Conservation (phyloP, 2,888 invertebrate species). For the Idaea aversata region DNA sequence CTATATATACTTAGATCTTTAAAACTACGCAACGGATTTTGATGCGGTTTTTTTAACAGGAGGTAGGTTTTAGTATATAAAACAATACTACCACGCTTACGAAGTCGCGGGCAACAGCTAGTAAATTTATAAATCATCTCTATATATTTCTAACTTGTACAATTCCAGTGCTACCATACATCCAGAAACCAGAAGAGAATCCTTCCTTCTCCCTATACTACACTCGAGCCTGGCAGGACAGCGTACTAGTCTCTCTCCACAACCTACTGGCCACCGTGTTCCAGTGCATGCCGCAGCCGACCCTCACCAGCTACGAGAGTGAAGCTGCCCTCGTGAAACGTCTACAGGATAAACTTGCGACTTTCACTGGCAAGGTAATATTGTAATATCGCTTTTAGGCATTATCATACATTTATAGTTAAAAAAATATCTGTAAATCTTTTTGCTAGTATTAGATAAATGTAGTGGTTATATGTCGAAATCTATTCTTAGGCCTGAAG, state of each 20-base stretch:
- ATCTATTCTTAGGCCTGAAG: too few species aligned
- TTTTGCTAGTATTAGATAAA: too few species aligned
- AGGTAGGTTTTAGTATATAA: too few species aligned
- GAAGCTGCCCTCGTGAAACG: conserved; percentile 89
- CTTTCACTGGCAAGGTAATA: conserved; percentile 73
- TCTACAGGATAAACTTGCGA: conserved; percentile 91
- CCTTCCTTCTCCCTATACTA: conserved; percentile 93
- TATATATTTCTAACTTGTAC: neutral
- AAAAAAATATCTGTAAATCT: too few species aligned
- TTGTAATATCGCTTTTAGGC: neutral
- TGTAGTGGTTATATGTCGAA: too few species aligned
- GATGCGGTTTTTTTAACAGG: too few species aligned
- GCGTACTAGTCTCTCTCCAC: conserved; percentile 92
- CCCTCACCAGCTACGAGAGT: conserved; percentile 91
- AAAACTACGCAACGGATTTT: too few species aligned
- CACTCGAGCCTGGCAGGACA: conserved; percentile 97
- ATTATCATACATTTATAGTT: too few species aligned
- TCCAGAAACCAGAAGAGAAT: conserved; percentile 95
- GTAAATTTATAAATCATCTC: too few species aligned
- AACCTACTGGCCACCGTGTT: conserved; percentile 95
- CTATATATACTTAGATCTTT: too few species aligned
- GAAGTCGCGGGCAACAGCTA: too few species aligned
- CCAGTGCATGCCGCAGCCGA: conserved; percentile 92
- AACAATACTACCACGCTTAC: too few species aligned
- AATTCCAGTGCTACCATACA: conserved; percentile 91